These are phyloP conservation scores for Sterrhoptilus dennistouni DNA, from an alignment of 2,113 vertebrate genomes.

Conservation along the genomic window DNA sequence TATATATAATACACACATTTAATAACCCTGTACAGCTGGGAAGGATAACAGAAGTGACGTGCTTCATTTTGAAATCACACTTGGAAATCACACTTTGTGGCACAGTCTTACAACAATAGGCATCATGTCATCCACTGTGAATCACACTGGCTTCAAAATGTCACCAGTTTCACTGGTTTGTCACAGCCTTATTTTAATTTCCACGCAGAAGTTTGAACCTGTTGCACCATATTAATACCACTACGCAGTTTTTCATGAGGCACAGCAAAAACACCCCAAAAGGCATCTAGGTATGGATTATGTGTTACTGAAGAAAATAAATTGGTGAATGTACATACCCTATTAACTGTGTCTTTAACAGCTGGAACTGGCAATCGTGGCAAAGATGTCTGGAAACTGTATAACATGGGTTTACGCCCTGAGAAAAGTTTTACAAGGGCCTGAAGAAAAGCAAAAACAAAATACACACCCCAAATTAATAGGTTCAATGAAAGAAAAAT, in stretches of 20 bases:
- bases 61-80: neutral
- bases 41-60: neutral
- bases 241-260: neutral
- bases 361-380: conserved; percentile 88
- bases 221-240: neutral
- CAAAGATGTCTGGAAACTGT: conserved; percentile 94
- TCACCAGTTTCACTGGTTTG: neutral
- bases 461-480: neutral
- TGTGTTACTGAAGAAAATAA: neutral
- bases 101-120: neutral
- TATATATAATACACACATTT: neutral
- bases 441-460: conserved; percentile 62
- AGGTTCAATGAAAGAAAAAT: neutral
- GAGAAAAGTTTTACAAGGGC: conserved; percentile 90
- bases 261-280: neutral
- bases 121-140: neutral
- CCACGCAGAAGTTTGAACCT: neutral
- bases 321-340: conserved; percentile 73
- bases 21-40: neutral
- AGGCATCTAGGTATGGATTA: neutral
- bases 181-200: neutral
- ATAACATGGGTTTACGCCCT: conserved; percentile 92
- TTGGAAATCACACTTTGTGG: neutral
- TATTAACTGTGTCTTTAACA: conserved; percentile 84
- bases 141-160: neutral